A percentile compares a stretch with the other conserved stretches of the same genome.
Evolutionary conservation across 2,113 vertebrate species (phyloP).

Genomic region (Pleuronectes platessa): DNA sequence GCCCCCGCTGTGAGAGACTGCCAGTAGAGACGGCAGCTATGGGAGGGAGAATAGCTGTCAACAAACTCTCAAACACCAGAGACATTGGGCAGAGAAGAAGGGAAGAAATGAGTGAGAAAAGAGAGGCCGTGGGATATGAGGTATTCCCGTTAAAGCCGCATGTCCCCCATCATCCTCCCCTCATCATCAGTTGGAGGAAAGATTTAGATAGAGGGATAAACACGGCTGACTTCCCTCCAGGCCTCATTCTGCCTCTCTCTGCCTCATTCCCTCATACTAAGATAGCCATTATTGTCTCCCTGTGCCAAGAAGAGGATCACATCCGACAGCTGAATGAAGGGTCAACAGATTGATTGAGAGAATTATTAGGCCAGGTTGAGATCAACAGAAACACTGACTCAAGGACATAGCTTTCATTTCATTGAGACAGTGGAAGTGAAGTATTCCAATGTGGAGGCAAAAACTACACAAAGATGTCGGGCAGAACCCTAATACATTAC

Average conservation of each 20-base stretch:
- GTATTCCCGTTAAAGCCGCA: slow-evolving; percentile 50
- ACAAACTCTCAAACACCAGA: slow-evolving; percentile 33
- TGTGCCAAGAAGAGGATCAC: slow-evolving; percentile 9
- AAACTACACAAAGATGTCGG: neutral
- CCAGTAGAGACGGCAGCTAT: slow-evolving; percentile 33
- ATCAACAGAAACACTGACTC: neutral
- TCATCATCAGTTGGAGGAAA: slow-evolving; percentile 64
- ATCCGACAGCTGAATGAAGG: slow-evolving; percentile 4
- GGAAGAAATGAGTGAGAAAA: slow-evolving; percentile 20
- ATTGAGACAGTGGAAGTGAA: too few species aligned
- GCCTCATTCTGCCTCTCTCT: slow-evolving; percentile 49
- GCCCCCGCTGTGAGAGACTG: slow-evolving; percentile 62
- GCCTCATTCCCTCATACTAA: slow-evolving; percentile 38
- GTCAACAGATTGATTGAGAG: slow-evolving; percentile 14
- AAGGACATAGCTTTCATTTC: too few species aligned
- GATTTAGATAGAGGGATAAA: slow-evolving; percentile 74
- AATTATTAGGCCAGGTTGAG: slow-evolving; percentile 17
- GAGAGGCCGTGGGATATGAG: slow-evolving; percentile 50
- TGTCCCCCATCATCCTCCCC: slow-evolving; percentile 51
- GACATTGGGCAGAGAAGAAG: slow-evolving; percentile 24
- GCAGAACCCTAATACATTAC: too few species aligned
- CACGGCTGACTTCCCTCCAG: slow-evolving; percentile 64
- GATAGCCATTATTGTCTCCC: slow-evolving; percentile 42
- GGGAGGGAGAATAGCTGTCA: slow-evolving; percentile 52
- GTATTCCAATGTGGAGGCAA: neutral